A percentile compares a stretch with the other conserved stretches of the same genome.
Evolutionary conservation across 2,888 invertebrate genomes (phyloP).

Genomic region (Parelbella ahira): DNA sequence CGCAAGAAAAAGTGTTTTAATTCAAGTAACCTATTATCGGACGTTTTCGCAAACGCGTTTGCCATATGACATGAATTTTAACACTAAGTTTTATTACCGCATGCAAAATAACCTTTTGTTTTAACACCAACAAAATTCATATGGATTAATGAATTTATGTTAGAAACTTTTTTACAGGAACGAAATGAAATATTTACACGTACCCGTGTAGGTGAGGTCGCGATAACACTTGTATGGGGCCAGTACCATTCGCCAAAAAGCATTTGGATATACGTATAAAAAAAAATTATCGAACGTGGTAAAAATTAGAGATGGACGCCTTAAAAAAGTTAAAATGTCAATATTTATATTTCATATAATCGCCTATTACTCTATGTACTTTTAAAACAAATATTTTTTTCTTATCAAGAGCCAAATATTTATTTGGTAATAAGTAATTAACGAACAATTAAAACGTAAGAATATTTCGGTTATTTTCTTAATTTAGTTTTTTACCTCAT

Average conservation of each 20-base stretch:
- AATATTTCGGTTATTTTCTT: too few relatives aligned
- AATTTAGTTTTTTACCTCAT: too few relatives aligned
- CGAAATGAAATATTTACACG: slow-evolving; percentile 6
- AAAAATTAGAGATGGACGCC: slow-evolving; percentile 16
- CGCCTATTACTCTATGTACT: too few relatives aligned
- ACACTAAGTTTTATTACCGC: too few relatives aligned
- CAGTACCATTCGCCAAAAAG: slow-evolving; percentile 8
- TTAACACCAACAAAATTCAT: neutral
- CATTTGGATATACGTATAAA: slow-evolving; percentile 7
- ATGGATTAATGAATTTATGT: slow-evolving; percentile 6
- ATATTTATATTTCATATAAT: too few relatives aligned
- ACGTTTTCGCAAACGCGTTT: slow-evolving; percentile 32
- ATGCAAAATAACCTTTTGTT: too few relatives aligned
- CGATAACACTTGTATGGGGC: slow-evolving; percentile 4
- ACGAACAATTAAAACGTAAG: too few relatives aligned
- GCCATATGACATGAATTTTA: slow-evolving; percentile 51
- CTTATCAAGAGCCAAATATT: too few relatives aligned
- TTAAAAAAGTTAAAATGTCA: too few relatives aligned
- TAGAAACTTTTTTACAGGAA: slow-evolving; percentile 3
- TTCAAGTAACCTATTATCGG: slow-evolving; percentile 1
- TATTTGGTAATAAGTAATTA: too few relatives aligned
- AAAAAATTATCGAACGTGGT: neutral
- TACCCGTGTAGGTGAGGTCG: slow-evolving; percentile 8
- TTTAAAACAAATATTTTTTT: too few relatives aligned
- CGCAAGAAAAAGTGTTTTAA: too few relatives aligned